These are phyloP conservation scores for Lasioglossum zephyrum DNA, from an alignment of 2,888 invertebrate genomes.

Conservation along the genomic window DNA sequence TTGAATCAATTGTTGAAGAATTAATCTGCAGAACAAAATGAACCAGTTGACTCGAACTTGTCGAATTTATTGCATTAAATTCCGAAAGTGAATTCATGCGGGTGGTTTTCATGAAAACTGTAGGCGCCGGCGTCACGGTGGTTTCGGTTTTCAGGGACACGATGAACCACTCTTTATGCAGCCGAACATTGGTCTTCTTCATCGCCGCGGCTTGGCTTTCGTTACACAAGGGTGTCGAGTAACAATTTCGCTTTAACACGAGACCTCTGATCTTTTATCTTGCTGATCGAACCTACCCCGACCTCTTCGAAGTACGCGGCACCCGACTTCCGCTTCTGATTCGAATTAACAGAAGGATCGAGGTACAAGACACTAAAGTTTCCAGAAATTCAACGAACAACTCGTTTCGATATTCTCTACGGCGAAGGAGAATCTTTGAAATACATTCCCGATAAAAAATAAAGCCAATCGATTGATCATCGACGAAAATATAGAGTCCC, in stretches of 20 bases:
- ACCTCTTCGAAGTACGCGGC: background rate
- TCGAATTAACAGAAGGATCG: conserved; percentile 24
- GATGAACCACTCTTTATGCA: conserved; percentile 51
- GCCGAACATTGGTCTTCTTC: conserved; percentile 54
- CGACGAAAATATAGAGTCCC: background rate
- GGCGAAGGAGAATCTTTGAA: background rate
- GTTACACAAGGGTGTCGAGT: conserved; percentile 80
- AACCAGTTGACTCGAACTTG: background rate
- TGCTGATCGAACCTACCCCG: background rate
- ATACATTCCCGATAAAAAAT: background rate
- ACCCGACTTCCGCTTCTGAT: conserved; percentile 1
- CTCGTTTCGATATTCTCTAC: background rate
- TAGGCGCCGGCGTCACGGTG: conserved; percentile 64
- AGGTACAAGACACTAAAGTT: background rate
- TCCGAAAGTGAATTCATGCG: background rate
- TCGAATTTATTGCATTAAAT: background rate
- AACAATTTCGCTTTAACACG: conserved; percentile 61
- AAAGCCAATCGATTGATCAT: conserved; percentile 24
- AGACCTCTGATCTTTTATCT: conserved; percentile 24
- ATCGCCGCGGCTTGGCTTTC: conserved; percentile 69
- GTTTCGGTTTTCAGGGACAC: conserved; percentile 63
- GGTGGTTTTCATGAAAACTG: conserved; percentile 12
- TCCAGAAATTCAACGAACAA: background rate
- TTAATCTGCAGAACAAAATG: background rate
- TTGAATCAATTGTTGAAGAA: no score